These are phyloP conservation scores for Aricia agestis DNA, from an alignment of 1,140 invertebrate genomes.

Conservation along the genomic window DNA sequence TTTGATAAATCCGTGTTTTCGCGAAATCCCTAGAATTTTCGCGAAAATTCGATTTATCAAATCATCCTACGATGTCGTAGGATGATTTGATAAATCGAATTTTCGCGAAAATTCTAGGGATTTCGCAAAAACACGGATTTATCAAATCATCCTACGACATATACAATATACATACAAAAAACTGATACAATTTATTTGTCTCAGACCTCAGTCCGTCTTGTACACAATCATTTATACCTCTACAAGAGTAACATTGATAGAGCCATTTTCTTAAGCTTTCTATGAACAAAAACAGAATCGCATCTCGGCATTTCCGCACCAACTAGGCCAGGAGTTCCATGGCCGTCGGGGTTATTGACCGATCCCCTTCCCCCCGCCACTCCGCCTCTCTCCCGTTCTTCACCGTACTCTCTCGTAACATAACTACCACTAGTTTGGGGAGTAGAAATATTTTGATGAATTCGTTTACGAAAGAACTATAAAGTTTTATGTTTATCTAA, in stretches of 20 bases:
- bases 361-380: conserved; percentile 31
- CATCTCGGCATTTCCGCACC: conserved; percentile 11
- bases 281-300: not conserved
- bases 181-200: too few species aligned
- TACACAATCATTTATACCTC: not conserved
- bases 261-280: not conserved
- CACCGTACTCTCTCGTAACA: conserved; percentile 54
- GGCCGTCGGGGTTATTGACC: conserved; percentile 57
- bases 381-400: conserved; percentile 40
- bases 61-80: too few species aligned
- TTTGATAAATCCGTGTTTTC: too few species aligned
- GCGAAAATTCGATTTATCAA: too few species aligned
- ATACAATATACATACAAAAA: too few species aligned
- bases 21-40: too few species aligned
- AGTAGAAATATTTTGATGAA: not conserved
- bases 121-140: too few species aligned
- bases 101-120: too few species aligned
- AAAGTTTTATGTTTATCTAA: too few species aligned
- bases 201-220: too few species aligned
- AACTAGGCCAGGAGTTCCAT: conserved; percentile 69
- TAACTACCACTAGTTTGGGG: conserved; percentile 27
- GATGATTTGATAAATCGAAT: too few species aligned
- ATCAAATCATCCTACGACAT: too few species aligned
- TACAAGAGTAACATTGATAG: not conserved
- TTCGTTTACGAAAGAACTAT: not conserved